Percentiles rank a stretch among this genome's conserved stretches.
phyloP scores from a whole-genome alignment of 2,797 vertebrate species.

The Toxotes lorentzi region DNA sequence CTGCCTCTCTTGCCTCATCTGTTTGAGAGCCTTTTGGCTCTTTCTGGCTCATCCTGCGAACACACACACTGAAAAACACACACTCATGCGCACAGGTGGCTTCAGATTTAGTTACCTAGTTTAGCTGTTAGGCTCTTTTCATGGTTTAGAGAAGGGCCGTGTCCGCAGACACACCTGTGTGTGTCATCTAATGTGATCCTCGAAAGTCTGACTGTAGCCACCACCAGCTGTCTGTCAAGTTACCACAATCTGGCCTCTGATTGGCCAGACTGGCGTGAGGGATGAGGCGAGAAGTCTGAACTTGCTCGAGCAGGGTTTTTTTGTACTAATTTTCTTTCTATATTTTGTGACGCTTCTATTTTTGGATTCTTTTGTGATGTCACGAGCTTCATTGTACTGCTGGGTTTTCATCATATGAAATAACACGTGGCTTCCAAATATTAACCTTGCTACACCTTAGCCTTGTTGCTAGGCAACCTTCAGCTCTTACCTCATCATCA shows the following conservation, averaged over 20 bases:
- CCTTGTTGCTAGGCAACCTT: slow-evolving; percentile 86
- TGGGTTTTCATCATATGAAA: slow-evolving; percentile 71
- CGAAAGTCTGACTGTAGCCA: slow-evolving; percentile 6
- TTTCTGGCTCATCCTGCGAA: slow-evolving; percentile 58
- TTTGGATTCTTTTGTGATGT: slow-evolving; percentile 35
- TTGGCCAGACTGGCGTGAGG: slow-evolving; percentile 27
- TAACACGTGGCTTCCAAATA: slow-evolving; percentile 82
- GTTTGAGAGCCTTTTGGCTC: slow-evolving; percentile 76
- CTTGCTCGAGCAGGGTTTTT: slow-evolving; percentile 1
- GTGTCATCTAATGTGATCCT: slow-evolving; percentile 19
- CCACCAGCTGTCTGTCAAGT: slow-evolving; percentile 48
- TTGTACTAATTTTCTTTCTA: slow-evolving; percentile 8
- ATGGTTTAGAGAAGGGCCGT: slow-evolving; percentile 5
- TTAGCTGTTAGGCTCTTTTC: slow-evolving; percentile 36
- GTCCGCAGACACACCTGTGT: slow-evolving; percentile 22
- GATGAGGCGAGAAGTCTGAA: slow-evolving; percentile 7
- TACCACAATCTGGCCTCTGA: slow-evolving; percentile 36
- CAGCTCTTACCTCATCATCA: slow-evolving; percentile 74
- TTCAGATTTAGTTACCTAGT: slow-evolving; percentile 33
- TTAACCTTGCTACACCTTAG: slow-evolving; percentile 85
- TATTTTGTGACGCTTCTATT: slow-evolving; percentile 32
- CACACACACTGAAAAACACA: slow-evolving; percentile 34
- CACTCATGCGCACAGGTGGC: slow-evolving; percentile 32
- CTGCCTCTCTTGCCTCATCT: slow-evolving; percentile 71
- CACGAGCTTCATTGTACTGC: slow-evolving; percentile 47